Conservation (phyloP, 2,888 invertebrate genomes). For the Fissipunctia ypsillon region DNA sequence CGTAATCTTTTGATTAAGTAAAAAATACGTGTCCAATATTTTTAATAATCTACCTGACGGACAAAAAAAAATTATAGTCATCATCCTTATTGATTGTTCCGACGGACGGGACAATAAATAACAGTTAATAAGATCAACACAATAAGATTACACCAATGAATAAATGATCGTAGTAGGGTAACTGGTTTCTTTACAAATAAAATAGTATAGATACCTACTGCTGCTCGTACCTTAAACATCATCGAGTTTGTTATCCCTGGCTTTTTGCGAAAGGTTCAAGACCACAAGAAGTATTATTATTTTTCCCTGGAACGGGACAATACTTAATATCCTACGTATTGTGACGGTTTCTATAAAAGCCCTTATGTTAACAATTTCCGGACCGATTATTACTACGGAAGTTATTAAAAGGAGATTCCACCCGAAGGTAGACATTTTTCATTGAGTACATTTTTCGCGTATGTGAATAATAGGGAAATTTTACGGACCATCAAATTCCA, state of each 20-base stretch:
- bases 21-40: no score
- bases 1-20: no score
- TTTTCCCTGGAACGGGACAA: background rate
- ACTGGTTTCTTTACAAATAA: background rate
- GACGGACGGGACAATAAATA: background rate
- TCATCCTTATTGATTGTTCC: background rate
- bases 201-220: no score
- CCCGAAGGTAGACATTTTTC: constrained; percentile 16
- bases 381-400: constrained; percentile 36
- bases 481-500: constrained; percentile 51
- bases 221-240: background rate
- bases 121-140: background rate
- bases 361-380: constrained; percentile 40
- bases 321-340: constrained; percentile 13
- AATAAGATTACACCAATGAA: background rate
- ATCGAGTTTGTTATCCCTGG: background rate
- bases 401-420: constrained; percentile 12
- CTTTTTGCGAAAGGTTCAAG: background rate
- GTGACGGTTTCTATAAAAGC: constrained; percentile 6
- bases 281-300: no score
- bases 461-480: constrained; percentile 49
- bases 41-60: no score
- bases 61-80: no score
- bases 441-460: constrained; percentile 23
- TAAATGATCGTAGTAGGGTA: background rate